Percentiles rank a stretch among this genome's conserved stretches.
phyloP scores from a whole-genome alignment of 2,113 vertebrate genomes.

The Delphinapterus leucas region DNA sequence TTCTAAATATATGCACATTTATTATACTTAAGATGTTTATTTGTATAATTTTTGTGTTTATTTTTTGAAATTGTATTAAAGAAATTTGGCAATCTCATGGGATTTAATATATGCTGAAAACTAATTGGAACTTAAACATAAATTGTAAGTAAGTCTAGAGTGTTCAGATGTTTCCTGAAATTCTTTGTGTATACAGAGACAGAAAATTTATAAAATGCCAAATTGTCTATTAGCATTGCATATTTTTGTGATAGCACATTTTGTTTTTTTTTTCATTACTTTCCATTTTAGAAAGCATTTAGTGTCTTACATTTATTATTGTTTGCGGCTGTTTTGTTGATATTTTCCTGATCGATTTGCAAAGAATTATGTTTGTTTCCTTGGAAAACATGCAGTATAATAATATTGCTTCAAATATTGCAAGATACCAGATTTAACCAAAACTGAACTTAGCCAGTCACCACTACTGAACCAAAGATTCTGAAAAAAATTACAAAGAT shows the following conservation, averaged over 20 bases:
- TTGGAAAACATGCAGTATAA: conserved; percentile 14
- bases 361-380: conserved; percentile 27
- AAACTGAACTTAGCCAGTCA: background rate
- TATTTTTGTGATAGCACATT: conserved; percentile 20
- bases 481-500: background rate
- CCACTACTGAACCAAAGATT: background rate
- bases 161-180: conserved; percentile 18
- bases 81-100: conserved; percentile 1
- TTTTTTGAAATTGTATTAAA: conserved; percentile 40
- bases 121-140: conserved; percentile 4
- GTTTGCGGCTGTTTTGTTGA: conserved; percentile 37
- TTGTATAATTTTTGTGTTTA: conserved; percentile 28
- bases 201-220: conserved; percentile 40
- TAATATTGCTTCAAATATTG: conserved; percentile 17
- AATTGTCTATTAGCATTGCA: conserved; percentile 38
- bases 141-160: background rate
- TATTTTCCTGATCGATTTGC: conserved; percentile 23
- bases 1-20: conserved; percentile 47
- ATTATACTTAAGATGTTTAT: conserved; percentile 47
- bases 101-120: conserved; percentile 42
- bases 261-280: conserved; percentile 27
- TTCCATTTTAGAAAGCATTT: conserved; percentile 46
- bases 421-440: background rate
- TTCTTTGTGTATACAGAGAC: conserved; percentile 17
- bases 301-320: conserved; percentile 47